phyloP scores from a whole-genome alignment of 2,797 vertebrate genomes.

The Hemibagrus guttatus region DNA sequence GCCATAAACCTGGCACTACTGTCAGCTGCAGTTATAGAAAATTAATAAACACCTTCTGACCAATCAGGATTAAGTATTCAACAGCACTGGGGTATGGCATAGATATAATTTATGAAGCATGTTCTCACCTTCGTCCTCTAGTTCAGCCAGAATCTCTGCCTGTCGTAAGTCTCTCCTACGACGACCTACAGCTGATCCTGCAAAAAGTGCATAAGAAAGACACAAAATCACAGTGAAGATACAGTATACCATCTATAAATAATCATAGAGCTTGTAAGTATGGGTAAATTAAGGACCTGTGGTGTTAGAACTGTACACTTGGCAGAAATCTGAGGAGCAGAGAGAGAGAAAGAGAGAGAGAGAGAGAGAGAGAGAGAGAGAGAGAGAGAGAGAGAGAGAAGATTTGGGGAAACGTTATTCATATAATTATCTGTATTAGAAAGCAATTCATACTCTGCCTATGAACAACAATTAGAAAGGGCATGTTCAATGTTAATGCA shows the following conservation, averaged over 20 bases:
- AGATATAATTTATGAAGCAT: not conserved
- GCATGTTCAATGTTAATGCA: too few relatives aligned
- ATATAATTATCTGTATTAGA: not conserved
- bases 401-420: not conserved
- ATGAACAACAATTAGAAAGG: not conserved
- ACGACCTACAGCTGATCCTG: slow-evolving; percentile 58
- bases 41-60: not conserved
- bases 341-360: not conserved
- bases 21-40: not conserved
- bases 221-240: slow-evolving; percentile 10
- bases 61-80: not conserved
- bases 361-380: slow-evolving; percentile 4
- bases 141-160: slow-evolving; percentile 19
- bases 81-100: too few relatives aligned
- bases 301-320: slow-evolving; percentile 63
- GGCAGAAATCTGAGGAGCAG: slow-evolving; percentile 70
- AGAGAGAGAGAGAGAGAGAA: not conserved
- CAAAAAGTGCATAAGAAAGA: slow-evolving; percentile 22
- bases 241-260: not conserved
- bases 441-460: not conserved
- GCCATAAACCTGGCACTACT: not conserved
- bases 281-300: slow-evolving; percentile 14
- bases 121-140: slow-evolving; percentile 54
- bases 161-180: slow-evolving; percentile 65
- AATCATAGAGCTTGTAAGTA: not conserved